These are phyloP conservation scores for Dreissena rostriformis DNA, from an alignment of 1,140 invertebrate species.

Conservation along the genomic window DNA sequence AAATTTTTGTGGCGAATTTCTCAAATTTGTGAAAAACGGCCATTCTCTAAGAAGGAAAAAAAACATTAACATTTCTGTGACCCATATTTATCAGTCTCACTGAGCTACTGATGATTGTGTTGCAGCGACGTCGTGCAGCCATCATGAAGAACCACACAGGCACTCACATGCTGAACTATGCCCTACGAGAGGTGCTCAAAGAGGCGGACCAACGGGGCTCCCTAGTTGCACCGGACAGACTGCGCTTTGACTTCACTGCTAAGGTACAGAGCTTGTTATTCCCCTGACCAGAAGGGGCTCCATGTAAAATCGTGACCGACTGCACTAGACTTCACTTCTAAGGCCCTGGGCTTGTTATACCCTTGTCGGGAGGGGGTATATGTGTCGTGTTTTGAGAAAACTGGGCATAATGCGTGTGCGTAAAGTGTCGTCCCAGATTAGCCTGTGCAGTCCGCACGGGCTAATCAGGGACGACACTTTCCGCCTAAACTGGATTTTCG, in stretches of 20 bases:
- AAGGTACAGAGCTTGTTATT: constrained; percentile 84
- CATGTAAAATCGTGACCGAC: too few relatives aligned
- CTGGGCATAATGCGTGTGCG: too few relatives aligned
- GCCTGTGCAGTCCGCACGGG: too few relatives aligned
- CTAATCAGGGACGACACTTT: too few relatives aligned
- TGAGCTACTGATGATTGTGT: constrained; percentile 21
- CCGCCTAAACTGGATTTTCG: too few relatives aligned
- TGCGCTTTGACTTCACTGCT: constrained; percentile 98
- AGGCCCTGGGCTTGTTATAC: constrained; percentile 82
- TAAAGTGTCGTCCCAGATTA: too few relatives aligned
- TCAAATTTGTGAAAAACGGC: too few relatives aligned
- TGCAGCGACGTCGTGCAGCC: constrained; percentile 73
- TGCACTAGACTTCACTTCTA: constrained; percentile 98
- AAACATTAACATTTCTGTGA: too few relatives aligned
- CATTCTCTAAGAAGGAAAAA: too few relatives aligned
- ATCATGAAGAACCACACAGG: constrained; percentile 99
- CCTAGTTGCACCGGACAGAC: constrained; percentile 97
- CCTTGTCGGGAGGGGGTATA: constrained; percentile 74
- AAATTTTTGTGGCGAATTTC: too few relatives aligned
- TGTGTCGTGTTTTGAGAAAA: too few relatives aligned
- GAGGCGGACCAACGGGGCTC: constrained; percentile 98
- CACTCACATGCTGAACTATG: constrained; percentile 98
- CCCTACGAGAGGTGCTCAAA: constrained; percentile 93
- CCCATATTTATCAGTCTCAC: not conserved
- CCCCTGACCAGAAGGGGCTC: constrained; percentile 99